Evolutionary conservation across 2,113 vertebrate species (phyloP).

Genomic region (Tringa solitaria): DNA sequence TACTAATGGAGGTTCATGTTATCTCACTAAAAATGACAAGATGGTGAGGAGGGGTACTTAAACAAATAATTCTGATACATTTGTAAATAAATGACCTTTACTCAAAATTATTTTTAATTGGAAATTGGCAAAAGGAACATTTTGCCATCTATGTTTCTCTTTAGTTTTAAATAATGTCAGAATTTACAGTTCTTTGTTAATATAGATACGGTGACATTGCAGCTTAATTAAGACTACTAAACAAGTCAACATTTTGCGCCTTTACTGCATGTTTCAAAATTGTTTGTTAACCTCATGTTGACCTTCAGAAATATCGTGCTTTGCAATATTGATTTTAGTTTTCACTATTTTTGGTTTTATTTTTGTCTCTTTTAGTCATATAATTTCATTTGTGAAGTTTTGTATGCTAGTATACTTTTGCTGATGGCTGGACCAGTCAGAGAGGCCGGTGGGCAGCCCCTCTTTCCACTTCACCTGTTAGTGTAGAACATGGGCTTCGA

Average conservation of each 20-base stretch:
- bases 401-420: background rate
- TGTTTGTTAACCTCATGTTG: slow-evolving; percentile 39
- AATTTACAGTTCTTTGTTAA: slow-evolving; percentile 64
- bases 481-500: background rate
- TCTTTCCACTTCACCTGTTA: background rate
- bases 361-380: background rate
- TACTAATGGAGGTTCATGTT: slow-evolving; percentile 88
- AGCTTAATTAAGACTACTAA: slow-evolving; percentile 69
- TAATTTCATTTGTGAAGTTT: background rate
- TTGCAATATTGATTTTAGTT: background rate
- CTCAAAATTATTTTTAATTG: slow-evolving; percentile 78
- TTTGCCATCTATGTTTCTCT: slow-evolving; percentile 66
- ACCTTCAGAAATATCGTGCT: slow-evolving; percentile 32
- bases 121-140: slow-evolving; percentile 73
- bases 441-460: background rate
- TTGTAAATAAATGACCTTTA: slow-evolving; percentile 81
- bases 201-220: slow-evolving; percentile 45
- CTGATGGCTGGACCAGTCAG: background rate
- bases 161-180: slow-evolving; percentile 62
- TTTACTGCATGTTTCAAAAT: slow-evolving; percentile 54
- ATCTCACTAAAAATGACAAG: slow-evolving; percentile 85
- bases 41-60: slow-evolving; percentile 79
- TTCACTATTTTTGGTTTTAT: background rate
- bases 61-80: slow-evolving; percentile 79
- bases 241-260: slow-evolving; percentile 62